phyloP scores from a whole-genome alignment of 2,113 vertebrate genomes.

The Chunga burmeisteri region DNA sequence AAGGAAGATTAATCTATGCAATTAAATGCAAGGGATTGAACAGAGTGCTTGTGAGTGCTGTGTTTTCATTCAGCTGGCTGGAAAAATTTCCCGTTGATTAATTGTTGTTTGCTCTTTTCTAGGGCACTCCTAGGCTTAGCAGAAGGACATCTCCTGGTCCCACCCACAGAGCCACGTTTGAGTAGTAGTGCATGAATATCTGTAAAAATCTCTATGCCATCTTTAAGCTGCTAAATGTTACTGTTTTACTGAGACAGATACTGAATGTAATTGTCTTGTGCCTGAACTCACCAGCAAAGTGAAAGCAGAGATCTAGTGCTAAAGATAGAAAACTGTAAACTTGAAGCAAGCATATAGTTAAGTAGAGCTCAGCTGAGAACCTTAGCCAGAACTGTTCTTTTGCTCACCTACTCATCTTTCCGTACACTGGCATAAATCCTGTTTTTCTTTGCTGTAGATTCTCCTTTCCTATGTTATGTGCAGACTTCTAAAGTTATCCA shows the following conservation, averaged over 20 bases:
- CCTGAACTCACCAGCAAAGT: constrained; percentile 80
- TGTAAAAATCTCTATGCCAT: constrained; percentile 46
- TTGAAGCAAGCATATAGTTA: constrained; percentile 28
- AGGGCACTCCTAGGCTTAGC: constrained; percentile 92
- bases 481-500: neutral
- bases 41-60: neutral
- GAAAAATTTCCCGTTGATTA: neutral
- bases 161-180: constrained; percentile 85
- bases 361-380: neutral
- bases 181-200: constrained; percentile 70
- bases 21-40: neutral
- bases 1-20: neutral
- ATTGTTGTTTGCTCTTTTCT: constrained; percentile 14
- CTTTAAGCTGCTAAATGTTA: constrained; percentile 80
- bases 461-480: constrained; percentile 10
- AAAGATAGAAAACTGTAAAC: constrained; percentile 37
- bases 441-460: constrained; percentile 17
- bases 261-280: constrained; percentile 80
- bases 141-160: constrained; percentile 91
- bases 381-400: neutral
- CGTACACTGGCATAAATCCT: neutral
- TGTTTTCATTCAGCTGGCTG: neutral
- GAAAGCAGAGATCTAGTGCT: constrained; percentile 44
- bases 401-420: neutral
- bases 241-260: constrained; percentile 77